Base-by-base conservation (phyloP, 2,888 invertebrate species). In the Sturmia bella region DNA sequence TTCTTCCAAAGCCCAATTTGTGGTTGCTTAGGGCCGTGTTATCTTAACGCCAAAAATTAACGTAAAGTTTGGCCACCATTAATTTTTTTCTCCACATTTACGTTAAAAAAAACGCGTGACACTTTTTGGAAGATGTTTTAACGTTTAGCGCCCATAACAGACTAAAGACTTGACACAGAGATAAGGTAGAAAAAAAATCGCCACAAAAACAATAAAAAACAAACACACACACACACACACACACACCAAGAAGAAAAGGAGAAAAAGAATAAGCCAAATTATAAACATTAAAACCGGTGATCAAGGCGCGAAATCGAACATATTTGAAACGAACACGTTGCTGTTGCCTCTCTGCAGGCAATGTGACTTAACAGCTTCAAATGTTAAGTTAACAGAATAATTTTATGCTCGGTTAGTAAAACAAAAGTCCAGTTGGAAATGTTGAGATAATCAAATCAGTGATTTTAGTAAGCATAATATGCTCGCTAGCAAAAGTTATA, bases 121-220 rank as follows among this genome's bases (percentile, higher is more conserved):
- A 70, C 15, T 70, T 52, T 52, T 61, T 7, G 54, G 48, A 70
- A 78, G 82, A 75, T 82, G 82, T 82, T 75, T 78, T 69, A 78
- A 70, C 69, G 74, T 70, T 78, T 61, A 82, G 82, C 82, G 82
- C 82, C 82, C 54, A 78, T 82, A 82, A 82, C 74, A 82, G 82
- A 82, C 82, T 82, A 61, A 82, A 78, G 78, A 78, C 70, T 70
- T 75, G 59, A 70, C 61, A 70, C 43, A 64, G 70, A 59, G 78
- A 75, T 75, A 78, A 82, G 39, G 50, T 78, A 70, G 75, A 82
- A 81, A 66, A 78, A 74, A n/a, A n/a, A n/a, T n/a, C 70, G 64
- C 61, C 64, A 80, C 56, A 57, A 68, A 57, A 74, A 75, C 63
- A 80, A 74, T 24, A 74, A 3, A 32, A 32, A 32, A 7, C 32